These are phyloP conservation scores for Aphaenogaster ashmeadi DNA, from an alignment of 1,140 invertebrate species.

Conservation along the genomic window DNA sequence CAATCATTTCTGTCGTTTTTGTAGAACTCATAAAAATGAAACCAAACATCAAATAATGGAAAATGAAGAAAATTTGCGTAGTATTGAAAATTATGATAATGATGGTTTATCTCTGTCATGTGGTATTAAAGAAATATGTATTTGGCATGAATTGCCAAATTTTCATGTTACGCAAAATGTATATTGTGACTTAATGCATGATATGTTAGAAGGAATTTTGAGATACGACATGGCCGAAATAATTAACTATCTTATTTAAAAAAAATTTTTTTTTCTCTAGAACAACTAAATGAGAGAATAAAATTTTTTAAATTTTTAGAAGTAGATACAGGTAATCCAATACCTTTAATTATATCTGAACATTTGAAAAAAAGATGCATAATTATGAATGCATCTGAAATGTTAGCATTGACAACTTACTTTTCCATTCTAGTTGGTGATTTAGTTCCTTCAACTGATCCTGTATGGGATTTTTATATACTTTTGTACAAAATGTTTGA, in stretches of 20 bases:
- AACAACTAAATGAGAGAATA: conserved; percentile 8
- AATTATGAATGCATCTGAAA: conserved; percentile 32
- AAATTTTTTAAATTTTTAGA: conserved; percentile 1
- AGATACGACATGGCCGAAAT: conserved; percentile 20
- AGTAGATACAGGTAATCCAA: neutral
- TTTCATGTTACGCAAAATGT: conserved; percentile 8
- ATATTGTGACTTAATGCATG: conserved; percentile 8
- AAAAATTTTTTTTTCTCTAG: conserved; percentile 16
- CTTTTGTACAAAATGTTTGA: neutral
- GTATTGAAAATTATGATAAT: neutral
- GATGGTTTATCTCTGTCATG: neutral
- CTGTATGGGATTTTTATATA: neutral
- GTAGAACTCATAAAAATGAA: neutral
- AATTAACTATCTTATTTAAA: conserved; percentile 5
- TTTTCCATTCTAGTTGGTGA: conserved; percentile 19
- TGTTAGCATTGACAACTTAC: neutral
- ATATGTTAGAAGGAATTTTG: conserved; percentile 11
- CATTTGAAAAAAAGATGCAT: conserved; percentile 7
- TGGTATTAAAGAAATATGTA: conserved; percentile 27
- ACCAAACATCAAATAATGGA: neutral
- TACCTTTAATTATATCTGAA: neutral
- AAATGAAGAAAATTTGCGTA: neutral
- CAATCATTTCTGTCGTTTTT: conserved; percentile 23
- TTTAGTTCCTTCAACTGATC: neutral
- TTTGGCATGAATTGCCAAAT: conserved; percentile 41